Conservation (phyloP, 2,113 vertebrate genomes). For the Podilymbus podiceps region DNA sequence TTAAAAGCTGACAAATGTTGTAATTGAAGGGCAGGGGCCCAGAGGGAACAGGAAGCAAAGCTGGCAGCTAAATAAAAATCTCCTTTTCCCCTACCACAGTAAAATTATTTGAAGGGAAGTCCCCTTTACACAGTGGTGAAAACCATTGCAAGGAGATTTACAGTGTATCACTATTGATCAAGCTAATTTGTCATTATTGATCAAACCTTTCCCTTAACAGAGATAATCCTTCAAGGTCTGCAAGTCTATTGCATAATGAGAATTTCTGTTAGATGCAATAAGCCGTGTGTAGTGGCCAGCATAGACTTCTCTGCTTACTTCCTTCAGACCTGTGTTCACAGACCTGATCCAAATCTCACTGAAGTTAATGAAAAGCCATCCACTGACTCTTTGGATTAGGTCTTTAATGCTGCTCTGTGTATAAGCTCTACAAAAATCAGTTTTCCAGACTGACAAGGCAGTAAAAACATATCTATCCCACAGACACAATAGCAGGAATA, state of each 20-base stretch:
- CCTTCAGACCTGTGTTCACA: background rate
- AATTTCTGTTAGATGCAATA: background rate
- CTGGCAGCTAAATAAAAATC: conserved; percentile 30
- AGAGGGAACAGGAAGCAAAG: conserved; percentile 37
- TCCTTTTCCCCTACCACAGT: background rate
- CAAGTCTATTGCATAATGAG: background rate
- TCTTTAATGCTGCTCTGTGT: background rate
- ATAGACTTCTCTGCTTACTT: background rate
- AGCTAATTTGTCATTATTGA: conserved; percentile 39
- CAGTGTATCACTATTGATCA: background rate
- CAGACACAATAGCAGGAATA: background rate
- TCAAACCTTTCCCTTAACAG: conserved; percentile 27
- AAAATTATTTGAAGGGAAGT: conserved; percentile 17
- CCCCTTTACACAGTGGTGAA: background rate
- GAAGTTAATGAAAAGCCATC: background rate
- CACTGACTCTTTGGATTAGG: background rate
- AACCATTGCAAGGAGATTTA: conserved; percentile 43
- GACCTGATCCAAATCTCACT: background rate
- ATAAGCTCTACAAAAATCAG: background rate
- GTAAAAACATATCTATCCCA: background rate
- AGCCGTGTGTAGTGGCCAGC: background rate
- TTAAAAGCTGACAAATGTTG: conserved; percentile 49
- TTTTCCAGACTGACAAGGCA: background rate
- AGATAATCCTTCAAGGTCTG: conserved; percentile 34
- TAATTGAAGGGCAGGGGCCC: conserved; percentile 36